A percentile compares a stretch with the other conserved stretches of the same genome.
These are phyloP conservation scores for Callionymus lyra DNA, from an alignment of 2,113 vertebrate genomes.

Conservation along the genomic window DNA sequence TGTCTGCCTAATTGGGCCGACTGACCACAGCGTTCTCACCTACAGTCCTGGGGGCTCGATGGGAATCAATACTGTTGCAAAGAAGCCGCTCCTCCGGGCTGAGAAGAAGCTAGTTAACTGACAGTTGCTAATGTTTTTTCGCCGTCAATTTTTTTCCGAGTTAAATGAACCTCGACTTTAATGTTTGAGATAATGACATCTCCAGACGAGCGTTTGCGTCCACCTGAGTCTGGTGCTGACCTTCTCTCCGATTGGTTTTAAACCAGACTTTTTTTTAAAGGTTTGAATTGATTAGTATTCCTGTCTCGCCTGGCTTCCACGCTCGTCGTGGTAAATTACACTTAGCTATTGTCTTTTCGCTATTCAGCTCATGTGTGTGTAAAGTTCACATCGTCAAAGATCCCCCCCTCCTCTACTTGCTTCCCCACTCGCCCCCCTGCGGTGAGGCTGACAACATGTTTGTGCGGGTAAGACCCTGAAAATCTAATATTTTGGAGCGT, in stretches of 20 bases:
- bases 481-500: constrained; percentile 11
- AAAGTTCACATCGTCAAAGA: constrained; percentile 31
- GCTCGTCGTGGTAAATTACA: constrained; percentile 24
- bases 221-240: constrained; percentile 40
- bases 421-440: constrained; percentile 18
- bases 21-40: constrained; percentile 41
- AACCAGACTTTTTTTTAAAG: constrained; percentile 37
- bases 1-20: constrained; percentile 48
- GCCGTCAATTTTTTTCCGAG: neutral
- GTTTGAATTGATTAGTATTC: constrained; percentile 57
- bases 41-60: constrained; percentile 24
- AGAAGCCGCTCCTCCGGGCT: constrained; percentile 1
- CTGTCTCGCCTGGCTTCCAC: constrained; percentile 17
- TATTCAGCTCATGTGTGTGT: constrained; percentile 20
- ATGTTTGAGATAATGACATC: constrained; percentile 42
- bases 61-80: constrained; percentile 42
- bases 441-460: constrained; percentile 39
- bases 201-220: constrained; percentile 14
- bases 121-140: neutral
- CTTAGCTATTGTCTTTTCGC: constrained; percentile 38
- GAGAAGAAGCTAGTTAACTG: neutral
- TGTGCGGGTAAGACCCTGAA: constrained; percentile 31
- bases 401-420: constrained; percentile 23
- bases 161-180: constrained; percentile 31
- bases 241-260: constrained; percentile 50